Evolutionary conservation across 2,797 vertebrate species (phyloP).

Genomic region (Euthynnus affinis): DNA sequence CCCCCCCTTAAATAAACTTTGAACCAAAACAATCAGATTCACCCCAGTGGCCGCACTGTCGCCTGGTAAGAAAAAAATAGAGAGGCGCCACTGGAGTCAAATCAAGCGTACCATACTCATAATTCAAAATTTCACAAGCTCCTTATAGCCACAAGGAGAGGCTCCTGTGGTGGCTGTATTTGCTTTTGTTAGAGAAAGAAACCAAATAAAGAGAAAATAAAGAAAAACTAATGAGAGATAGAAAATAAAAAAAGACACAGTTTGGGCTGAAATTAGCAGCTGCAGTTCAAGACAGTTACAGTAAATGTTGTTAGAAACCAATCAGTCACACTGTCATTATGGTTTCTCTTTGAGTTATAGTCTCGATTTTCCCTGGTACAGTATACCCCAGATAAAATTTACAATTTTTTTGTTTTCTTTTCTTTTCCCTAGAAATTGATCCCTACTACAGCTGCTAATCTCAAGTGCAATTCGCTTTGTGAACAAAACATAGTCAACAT

Average conservation of each 20-base stretch:
- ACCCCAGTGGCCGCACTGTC: slow-evolving; percentile 80
- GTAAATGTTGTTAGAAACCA: slow-evolving; percentile 47
- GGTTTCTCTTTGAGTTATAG: slow-evolving; percentile 21
- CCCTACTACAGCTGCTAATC: slow-evolving; percentile 88
- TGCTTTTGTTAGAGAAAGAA: slow-evolving; percentile 83
- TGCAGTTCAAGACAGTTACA: slow-evolving; percentile 78
- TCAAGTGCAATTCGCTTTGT: slow-evolving; percentile 84
- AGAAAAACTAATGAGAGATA: slow-evolving; percentile 85
- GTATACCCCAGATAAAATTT: slow-evolving; percentile 2
- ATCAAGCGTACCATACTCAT: slow-evolving; percentile 82
- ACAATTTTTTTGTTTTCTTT: not conserved
- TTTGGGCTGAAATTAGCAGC: slow-evolving; percentile 88
- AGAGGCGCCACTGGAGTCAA: slow-evolving; percentile 82
- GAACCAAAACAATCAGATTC: slow-evolving; percentile 84
- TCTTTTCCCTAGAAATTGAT: slow-evolving; percentile 15
- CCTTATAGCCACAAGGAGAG: slow-evolving; percentile 81
- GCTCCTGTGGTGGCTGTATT: slow-evolving; percentile 82
- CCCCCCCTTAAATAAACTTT: slow-evolving; percentile 79
- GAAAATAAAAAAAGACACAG: slow-evolving; percentile 82
- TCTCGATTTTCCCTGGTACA: slow-evolving; percentile 29
- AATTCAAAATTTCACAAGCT: slow-evolving; percentile 82
- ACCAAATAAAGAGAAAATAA: slow-evolving; percentile 82
- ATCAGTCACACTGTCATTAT: slow-evolving; percentile 36
- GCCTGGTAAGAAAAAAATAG: slow-evolving; percentile 65
- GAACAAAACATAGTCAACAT: slow-evolving; percentile 88